Conservation (phyloP, 2,113 vertebrate genomes). For the Nerophis ophidion region DNA sequence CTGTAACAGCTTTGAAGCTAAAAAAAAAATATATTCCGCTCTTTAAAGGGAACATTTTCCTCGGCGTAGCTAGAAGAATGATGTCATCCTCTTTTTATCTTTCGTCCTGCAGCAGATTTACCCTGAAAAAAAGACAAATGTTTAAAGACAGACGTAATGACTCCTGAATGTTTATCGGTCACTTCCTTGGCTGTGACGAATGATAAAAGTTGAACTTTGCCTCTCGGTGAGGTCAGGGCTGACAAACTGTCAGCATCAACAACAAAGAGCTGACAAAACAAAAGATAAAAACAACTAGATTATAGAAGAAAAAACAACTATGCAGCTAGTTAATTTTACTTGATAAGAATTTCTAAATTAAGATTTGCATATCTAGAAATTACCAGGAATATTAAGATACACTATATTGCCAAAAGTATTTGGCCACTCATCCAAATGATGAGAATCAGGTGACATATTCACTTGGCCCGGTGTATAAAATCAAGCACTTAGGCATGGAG, state of each 20-base stretch:
- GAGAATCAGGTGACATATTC: too few species aligned
- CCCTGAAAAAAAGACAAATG: conserved; percentile 6
- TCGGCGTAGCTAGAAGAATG: conserved; percentile 3
- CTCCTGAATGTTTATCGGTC: conserved; percentile 4
- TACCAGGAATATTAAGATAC: too few species aligned
- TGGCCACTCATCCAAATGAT: too few species aligned
- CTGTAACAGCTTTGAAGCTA: conserved; percentile 9
- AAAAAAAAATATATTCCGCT: conserved; percentile 2
- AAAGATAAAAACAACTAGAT: too few species aligned
- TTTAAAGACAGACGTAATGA: conserved; percentile 28
- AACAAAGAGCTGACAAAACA: too few species aligned
- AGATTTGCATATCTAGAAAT: too few species aligned
- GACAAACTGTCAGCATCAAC: conserved; percentile 23
- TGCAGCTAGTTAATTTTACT: too few species aligned
- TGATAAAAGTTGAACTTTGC: conserved; percentile 38
- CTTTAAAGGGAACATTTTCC: conserved; percentile 20
- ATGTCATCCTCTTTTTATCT: conserved; percentile 2
- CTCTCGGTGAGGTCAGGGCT: conserved; percentile 28
- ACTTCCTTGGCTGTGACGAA: conserved; percentile 33
- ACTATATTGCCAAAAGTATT: too few species aligned
- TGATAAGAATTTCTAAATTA: too few species aligned
- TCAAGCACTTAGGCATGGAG: too few species aligned
- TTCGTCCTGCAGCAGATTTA: conserved; percentile 9
- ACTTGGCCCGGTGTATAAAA: too few species aligned
- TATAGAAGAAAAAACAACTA: background rate